Evolutionary conservation across 1,140 invertebrate species (phyloP), one percentile per base, ranked within the genome.

Genomic region (Heliothis subflexa): DNA sequence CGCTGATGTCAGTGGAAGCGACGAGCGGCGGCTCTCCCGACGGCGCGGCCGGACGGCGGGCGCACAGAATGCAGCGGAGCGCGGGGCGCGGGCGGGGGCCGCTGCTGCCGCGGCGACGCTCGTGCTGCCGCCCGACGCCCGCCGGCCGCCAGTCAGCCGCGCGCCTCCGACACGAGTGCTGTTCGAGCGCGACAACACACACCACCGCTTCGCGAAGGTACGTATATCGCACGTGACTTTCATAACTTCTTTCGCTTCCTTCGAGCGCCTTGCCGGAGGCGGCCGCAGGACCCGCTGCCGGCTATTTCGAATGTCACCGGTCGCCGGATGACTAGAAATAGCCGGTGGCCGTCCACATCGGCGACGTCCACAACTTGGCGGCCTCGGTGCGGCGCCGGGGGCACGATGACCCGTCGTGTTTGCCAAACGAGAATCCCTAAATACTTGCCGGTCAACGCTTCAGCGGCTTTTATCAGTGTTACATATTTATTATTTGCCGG

Each of bases 401-500:
- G 85, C 88, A 77, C 88, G 88, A 88, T 84, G 85, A 86, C 86
- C 85, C 79, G 85, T 81, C 81, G 76, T 84, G 86, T 89, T 88
- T 86, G 89, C 85, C 85, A 88, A 90, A 90, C 82, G 84, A 87
- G 86, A 88, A 88, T 90, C 89, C 88, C 89, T 91, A 88, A 90
- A 89, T 91, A 91, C 86, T 90, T 88, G 85, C 89, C 91, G 93
- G 91, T 93, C 93, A 93, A 89, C 89, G 91, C 86, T 92, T 92
- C 91, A 91, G 88, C 88, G 89, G 88, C 85, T 91, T 82, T 93
- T 93, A 93, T 93, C 93, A 93, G 88, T 92, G 92, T 93, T 94
- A 94, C 93, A 94, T 94, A 94, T 94, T 94, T 94, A 94, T 94
- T 93, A 93, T 93, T 93, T 93, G 93, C 90, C 90, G 91, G 87